Percentiles rank a stretch among this genome's conserved stretches.
Evolutionary conservation across 2,113 vertebrate species (phyloP).

Genomic region (Acinonyx jubatus): DNA sequence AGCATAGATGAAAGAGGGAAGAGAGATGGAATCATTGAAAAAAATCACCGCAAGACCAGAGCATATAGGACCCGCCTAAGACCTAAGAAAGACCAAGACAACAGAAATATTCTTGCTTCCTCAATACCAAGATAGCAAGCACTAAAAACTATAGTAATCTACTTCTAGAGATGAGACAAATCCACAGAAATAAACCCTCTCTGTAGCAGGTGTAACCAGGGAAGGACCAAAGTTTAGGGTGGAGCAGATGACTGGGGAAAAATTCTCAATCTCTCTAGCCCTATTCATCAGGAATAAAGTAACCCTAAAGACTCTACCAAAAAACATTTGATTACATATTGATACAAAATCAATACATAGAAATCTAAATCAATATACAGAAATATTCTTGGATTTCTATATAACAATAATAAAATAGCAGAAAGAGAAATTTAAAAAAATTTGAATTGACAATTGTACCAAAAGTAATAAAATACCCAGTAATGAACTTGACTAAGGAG

Average conservation of each 20-base stretch:
- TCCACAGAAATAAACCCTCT: neutral
- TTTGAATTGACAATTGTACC: neutral
- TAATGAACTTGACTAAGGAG: neutral
- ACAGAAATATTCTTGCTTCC: neutral
- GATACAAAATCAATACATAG: neutral
- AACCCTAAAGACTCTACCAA: neutral
- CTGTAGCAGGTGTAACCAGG: neutral
- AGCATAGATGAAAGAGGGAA: neutral
- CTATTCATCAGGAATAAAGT: neutral
- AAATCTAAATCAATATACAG: neutral
- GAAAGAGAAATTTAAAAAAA: neutral
- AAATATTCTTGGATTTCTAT: neutral
- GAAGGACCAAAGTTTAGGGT: neutral
- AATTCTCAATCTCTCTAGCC: neutral
- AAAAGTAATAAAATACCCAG: neutral
- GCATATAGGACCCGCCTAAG: neutral
- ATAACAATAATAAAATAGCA: neutral
- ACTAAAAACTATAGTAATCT: neutral
- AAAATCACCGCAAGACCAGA: neutral
- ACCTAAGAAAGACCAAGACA: neutral
- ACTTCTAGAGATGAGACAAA: neutral
- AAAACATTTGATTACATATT: neutral
- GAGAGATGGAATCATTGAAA: neutral
- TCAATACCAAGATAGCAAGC: neutral
- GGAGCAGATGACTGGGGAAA: neutral